These are phyloP conservation scores for Cepaea hortensis DNA, from an alignment of 2,888 invertebrate species.

Conservation along the genomic window DNA sequence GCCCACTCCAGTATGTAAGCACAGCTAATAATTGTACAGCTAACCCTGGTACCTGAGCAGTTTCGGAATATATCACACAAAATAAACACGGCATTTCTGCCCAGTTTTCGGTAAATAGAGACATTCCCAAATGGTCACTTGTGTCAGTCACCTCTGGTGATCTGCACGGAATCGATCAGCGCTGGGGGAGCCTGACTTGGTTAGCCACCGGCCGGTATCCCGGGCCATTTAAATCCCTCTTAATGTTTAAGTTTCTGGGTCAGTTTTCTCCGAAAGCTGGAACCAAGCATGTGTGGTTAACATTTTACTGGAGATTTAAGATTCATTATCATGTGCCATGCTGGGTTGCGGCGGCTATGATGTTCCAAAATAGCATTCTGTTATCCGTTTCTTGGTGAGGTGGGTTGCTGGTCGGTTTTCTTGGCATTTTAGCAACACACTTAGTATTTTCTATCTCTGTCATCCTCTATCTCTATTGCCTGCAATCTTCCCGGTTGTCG, in stretches of 20 bases:
- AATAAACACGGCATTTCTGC: background rate
- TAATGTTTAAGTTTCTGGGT: background rate
- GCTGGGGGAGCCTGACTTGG: background rate
- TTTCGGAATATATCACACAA: background rate
- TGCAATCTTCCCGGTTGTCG: no score
- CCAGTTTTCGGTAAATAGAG: background rate
- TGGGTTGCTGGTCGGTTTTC: no score
- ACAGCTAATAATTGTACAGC: no score
- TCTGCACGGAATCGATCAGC: background rate
- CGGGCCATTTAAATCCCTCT: background rate
- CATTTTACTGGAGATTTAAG: no score
- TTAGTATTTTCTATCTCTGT: no score
- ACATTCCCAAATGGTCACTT: background rate
- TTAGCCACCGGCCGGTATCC: background rate
- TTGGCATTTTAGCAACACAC: no score
- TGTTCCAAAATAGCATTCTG: no score
- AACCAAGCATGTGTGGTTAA: background rate
- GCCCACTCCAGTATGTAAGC: no score
- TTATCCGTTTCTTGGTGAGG: no score
- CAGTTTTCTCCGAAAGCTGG: background rate
- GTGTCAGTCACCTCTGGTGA: background rate
- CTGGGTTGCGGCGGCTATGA: no score
- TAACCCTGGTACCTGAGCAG: background rate
- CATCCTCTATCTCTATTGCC: no score
- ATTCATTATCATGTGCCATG: no score